phyloP scores from a whole-genome alignment of 2,888 invertebrate species.

The Eledone cirrhosa region DNA sequence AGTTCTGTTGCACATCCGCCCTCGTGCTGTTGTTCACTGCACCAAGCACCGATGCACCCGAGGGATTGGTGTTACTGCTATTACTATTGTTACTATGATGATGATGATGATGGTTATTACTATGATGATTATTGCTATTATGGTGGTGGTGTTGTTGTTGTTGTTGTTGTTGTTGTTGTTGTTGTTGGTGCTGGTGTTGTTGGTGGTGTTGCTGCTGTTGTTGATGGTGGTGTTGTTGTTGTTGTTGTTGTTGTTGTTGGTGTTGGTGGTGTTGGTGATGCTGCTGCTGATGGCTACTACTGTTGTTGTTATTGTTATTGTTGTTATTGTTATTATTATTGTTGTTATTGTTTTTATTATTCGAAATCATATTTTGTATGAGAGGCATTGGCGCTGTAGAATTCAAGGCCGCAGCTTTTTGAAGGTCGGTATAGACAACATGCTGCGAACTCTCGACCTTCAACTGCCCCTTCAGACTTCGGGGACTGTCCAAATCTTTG shows the following conservation, averaged over 20 bases:
- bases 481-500: slow-evolving; percentile 23
- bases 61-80: neutral
- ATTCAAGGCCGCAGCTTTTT: slow-evolving; percentile 44
- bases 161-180: neutral
- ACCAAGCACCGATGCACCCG: neutral
- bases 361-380: slow-evolving; percentile 10
- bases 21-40: neutral
- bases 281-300: neutral
- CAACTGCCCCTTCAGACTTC: neutral
- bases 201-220: neutral
- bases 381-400: neutral
- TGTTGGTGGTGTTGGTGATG: neutral
- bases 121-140: neutral
- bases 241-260: too few species aligned
- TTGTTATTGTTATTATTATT: too few species aligned
- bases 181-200: neutral
- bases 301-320: neutral
- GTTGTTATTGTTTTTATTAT: neutral
- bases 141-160: too few species aligned
- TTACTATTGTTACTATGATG: neutral
- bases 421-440: slow-evolving; percentile 53
- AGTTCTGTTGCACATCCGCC: neutral
- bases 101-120: neutral
- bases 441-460: slow-evolving; percentile 33
- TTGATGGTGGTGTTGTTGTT: neutral